Evolutionary conservation across 1,140 invertebrate species (phyloP).

Genomic region (Halesus radiatus): DNA sequence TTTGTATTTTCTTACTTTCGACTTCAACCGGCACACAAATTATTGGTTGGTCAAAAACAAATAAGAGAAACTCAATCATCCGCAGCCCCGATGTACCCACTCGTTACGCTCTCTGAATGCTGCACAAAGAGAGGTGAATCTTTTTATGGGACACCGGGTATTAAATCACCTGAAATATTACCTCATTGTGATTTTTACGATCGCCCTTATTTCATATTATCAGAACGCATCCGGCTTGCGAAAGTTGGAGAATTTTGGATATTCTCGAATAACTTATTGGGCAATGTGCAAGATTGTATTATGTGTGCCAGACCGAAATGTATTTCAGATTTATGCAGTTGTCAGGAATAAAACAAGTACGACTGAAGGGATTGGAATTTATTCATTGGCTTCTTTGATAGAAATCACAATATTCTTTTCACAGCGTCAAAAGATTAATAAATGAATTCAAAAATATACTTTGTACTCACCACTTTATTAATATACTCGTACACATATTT

Average conservation of each 20-base stretch:
- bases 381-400: too few relatives aligned
- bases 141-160: conserved; percentile 37
- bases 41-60: too few relatives aligned
- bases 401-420: too few relatives aligned
- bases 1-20: too few relatives aligned
- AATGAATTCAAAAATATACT: too few relatives aligned
- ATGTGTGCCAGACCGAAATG: not conserved
- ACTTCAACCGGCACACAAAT: too few relatives aligned
- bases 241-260: not conserved
- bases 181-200: conserved; percentile 43
- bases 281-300: not conserved
- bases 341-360: too few relatives aligned
- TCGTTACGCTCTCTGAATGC: not conserved
- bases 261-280: conserved; percentile 13
- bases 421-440: too few relatives aligned
- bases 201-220: conserved; percentile 18
- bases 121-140: not conserved
- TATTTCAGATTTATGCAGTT: too few relatives aligned
- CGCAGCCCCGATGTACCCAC: not conserved
- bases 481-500: too few relatives aligned
- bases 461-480: too few relatives aligned
- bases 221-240: conserved; percentile 8
- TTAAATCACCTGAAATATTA: conserved; percentile 42
- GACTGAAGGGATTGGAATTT: too few relatives aligned
- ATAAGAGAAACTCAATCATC: not conserved